phyloP scores from a whole-genome alignment of 2,888 invertebrate species.

The Arrhopalites spinosus region DNA sequence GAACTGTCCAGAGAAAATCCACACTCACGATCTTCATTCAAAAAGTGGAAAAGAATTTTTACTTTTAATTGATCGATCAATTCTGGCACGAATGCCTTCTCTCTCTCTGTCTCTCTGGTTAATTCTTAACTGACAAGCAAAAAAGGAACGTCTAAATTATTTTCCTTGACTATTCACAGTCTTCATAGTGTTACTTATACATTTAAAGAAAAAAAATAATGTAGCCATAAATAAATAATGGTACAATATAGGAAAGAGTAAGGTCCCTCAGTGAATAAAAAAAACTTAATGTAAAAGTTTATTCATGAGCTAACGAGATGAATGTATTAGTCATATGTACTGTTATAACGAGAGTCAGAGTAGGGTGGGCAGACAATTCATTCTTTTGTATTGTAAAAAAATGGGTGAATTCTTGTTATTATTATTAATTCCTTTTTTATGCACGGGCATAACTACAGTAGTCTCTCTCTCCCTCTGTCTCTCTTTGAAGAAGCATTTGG shows the following conservation, averaged over 20 bases:
- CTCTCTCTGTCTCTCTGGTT: not conserved
- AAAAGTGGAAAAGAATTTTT: slow-evolving; percentile 10
- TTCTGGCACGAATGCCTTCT: slow-evolving; percentile 38
- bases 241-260: no score
- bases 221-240: no score
- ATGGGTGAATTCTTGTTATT: not conserved
- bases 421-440: not conserved
- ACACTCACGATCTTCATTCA: slow-evolving; percentile 36
- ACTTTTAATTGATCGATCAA: slow-evolving; percentile 35
- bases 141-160: slow-evolving; percentile 35
- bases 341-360: no score
- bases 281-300: not conserved
- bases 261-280: not conserved
- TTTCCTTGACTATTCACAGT: slow-evolving; percentile 21
- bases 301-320: not conserved
- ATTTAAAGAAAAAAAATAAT: not conserved
- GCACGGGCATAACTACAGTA: not conserved
- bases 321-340: no score
- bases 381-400: no score
- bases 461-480: not conserved
- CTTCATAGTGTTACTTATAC: not conserved
- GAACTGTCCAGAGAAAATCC: slow-evolving; percentile 36
- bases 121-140: slow-evolving; percentile 17
- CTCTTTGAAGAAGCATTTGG: no score
- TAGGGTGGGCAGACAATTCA: no score